These are phyloP conservation scores for Ctenodactylus gundi DNA, from an alignment of 2,113 vertebrate species.

Conservation along the genomic window DNA sequence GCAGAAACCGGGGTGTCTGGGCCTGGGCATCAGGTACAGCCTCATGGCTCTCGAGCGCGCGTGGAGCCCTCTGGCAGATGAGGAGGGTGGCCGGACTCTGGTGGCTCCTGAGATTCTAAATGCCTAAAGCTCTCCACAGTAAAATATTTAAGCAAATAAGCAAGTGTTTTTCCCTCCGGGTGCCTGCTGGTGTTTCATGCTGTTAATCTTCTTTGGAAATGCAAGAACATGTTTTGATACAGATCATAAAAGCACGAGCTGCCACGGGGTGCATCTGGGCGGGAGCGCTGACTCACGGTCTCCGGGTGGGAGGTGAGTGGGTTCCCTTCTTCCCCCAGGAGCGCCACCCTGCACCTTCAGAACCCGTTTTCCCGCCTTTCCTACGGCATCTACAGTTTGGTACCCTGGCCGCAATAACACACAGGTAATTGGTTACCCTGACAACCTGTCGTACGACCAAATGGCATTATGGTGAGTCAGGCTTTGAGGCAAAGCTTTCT, in stretches of 20 bases:
- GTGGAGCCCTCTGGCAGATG: not conserved
- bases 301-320: constrained; percentile 63
- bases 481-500: not conserved
- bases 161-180: constrained; percentile 74
- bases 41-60: not conserved
- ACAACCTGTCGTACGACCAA: not conserved
- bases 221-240: constrained; percentile 75
- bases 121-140: constrained; percentile 52
- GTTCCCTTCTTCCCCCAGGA: constrained; percentile 43
- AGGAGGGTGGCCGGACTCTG: not conserved
- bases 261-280: constrained; percentile 55
- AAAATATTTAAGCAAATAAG: constrained; percentile 80
- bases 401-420: not conserved
- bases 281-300: constrained; percentile 67
- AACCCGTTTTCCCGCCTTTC: constrained; percentile 50
- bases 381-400: not conserved
- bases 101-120: constrained; percentile 35
- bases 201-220: constrained; percentile 80
- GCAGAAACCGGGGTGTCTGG: accelerated
- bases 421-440: not conserved
- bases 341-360: not conserved
- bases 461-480: not conserved
- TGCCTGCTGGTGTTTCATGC: constrained; percentile 58
- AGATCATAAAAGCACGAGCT: constrained; percentile 69
- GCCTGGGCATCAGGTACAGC: not conserved